Base-by-base conservation (phyloP, 2,797 vertebrate genomes). In the Botia almorhae region DNA sequence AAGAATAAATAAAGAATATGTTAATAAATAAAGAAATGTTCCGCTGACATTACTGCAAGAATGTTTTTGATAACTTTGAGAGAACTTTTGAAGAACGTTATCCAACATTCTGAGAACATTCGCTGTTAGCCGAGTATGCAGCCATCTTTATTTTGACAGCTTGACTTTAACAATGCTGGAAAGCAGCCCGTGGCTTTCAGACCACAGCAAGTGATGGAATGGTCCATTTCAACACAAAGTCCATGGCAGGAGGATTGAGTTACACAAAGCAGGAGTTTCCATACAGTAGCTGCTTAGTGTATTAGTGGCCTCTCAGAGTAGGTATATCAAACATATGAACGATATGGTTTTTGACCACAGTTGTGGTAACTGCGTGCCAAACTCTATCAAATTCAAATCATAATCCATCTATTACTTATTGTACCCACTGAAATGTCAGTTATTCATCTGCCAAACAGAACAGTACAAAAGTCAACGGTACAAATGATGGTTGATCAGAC, bases 81-180 rank as follows among this genome's bases (percentile, higher is more conserved):
- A 6, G 7, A 39, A 39, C 39, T 39, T 39, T 39, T 39, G 7
- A 6, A 39, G 39, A 39, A 39, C 7, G 39, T 39, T 39, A 39
- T 5, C 39, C 7, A 43, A 10, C 39, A 43, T 43, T 43, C 39
- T 8, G 39, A 43, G 39, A 43, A 43, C 39, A 10, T 43, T 10
- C 39, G 7, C 39, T 43, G 39, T 43, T 43, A 43, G 7, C 7
- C 10, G 7, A 43, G 8, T 43, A 43, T 55, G 85, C 79, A 14
- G 85, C 81, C 84, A 87, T 48, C 36, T 91, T 89, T 91, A 90
- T 92, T 92, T 90, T 89, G 91, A 93, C 92, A 92, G 91, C 91
- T 90, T 91, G 91, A 84, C 83, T 92, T 89, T 91, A 82, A 87
- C 84, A 91, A 87, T 86, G 89, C 84, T 76, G 88, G 91, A 91